phyloP scores from a whole-genome alignment of 2,113 vertebrate species.

The Equus przewalskii region DNA sequence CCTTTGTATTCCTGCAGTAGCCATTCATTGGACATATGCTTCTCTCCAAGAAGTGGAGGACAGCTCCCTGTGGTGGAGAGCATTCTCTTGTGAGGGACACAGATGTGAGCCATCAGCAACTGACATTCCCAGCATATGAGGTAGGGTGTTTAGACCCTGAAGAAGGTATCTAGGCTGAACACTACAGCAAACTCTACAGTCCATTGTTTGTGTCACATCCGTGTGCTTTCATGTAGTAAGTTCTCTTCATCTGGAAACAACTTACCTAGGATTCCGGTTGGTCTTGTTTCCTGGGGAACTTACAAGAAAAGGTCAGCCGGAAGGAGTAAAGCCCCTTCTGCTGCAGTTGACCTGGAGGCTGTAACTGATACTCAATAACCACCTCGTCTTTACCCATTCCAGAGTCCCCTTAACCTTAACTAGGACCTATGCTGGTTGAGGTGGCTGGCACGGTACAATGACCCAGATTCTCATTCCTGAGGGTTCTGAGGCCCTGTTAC shows the following conservation, averaged over 20 bases:
- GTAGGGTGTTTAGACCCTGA: neutral
- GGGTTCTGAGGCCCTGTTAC: neutral
- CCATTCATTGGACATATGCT: neutral
- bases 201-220: neutral
- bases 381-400: neutral
- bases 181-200: neutral
- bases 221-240: neutral
- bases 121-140: neutral
- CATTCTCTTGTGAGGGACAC: neutral
- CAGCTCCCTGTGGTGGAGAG: neutral
- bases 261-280: neutral
- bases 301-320: neutral
- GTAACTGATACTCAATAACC: neutral
- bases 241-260: neutral
- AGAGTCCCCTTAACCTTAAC: neutral
- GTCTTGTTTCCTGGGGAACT: neutral
- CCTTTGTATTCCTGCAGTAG: neutral
- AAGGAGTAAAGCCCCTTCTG: neutral
- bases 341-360: neutral
- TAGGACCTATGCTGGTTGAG: neutral
- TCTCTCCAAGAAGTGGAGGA: neutral
- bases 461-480: neutral
- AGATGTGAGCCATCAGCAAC: neutral
- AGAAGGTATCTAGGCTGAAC: neutral
- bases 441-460: neutral